Base-by-base conservation (phyloP, 37 sponge, comb jelly and placozoan species). In the Cladorhizidae sp. region DNA sequence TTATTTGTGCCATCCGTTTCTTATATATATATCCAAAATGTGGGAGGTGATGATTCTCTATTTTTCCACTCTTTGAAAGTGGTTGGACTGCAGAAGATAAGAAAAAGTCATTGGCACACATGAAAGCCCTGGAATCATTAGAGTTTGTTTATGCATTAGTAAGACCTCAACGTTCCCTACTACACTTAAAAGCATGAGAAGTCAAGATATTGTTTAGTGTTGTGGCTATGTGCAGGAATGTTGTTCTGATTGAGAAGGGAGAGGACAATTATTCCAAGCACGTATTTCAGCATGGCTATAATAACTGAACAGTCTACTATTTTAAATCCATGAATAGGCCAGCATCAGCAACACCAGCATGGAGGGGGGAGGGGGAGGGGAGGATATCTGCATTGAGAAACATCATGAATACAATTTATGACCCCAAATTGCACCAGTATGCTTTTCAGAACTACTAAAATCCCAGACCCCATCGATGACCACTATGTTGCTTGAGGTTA, bases 31-130 rank as follows among this genome's bases (percentile, higher is more conserved):
- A 80, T 79, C 69, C 65, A 74, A 18, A 83, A 83, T 57, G 26
- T 89, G 29, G 83, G 74, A 80, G 85, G 90, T 22, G 31, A 81
- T 45, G 69, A 69, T 63, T 1, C 79, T 49, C 67, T 40, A 67
- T 57, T 12, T 72, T 57, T 87, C 80, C 70, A 86, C 74, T n/a
- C n/a, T n/a, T 45, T 87, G 87, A 87, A 29, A 72, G 40, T 18
- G 80, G 87, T 81, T 35, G 70, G 35, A 35, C n/a, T n/a, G n/a
- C 42, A 31, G 81, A 87, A 41, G 87, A 87, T 61, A 88, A 88
- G 54, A 69, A 67, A 70, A 76, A 78, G 71, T 78, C 88, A 17
- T 33, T 63, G 37, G 88, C 83, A 20, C 67, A 82, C 20, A 73
- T 82, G 28, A 88, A 88, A 31, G 83, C 79, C 42, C 73, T 42